These are phyloP conservation scores for Smittia aterrima DNA, from an alignment of 2,888 invertebrate species.

Conservation along the genomic window DNA sequence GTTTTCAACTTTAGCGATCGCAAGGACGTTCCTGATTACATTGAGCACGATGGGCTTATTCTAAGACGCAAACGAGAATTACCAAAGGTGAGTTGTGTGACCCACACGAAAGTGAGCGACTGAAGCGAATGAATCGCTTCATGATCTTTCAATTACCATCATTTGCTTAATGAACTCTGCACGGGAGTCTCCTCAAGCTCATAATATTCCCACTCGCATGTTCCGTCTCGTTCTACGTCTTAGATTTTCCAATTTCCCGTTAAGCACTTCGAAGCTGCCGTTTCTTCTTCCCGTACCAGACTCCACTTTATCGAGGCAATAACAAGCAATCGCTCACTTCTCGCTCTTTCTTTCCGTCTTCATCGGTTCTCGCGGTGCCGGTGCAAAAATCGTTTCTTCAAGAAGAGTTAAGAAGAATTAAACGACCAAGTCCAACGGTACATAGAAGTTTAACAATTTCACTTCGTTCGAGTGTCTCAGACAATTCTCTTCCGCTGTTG, in stretches of 20 bases:
- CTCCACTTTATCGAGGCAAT: no score
- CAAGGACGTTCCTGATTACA: constrained; percentile 86
- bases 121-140: neutral
- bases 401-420: no score
- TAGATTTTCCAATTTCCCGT: no score
- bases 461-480: constrained; percentile 6
- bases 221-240: no score
- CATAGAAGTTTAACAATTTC: neutral
- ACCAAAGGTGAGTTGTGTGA: constrained; percentile 65
- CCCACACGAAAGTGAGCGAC: neutral
- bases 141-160: neutral
- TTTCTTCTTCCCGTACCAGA: no score
- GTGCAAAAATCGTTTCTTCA: no score
- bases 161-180: neutral
- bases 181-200: no score
- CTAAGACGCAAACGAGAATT: constrained; percentile 65
- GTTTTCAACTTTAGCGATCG: constrained; percentile 85
- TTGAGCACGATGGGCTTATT: constrained; percentile 82
- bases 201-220: no score
- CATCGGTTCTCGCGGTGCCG: neutral
- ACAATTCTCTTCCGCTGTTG: constrained; percentile 6
- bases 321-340: neutral
- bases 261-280: no score
- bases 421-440: constrained; percentile 6
- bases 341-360: neutral